Evolutionary conservation across 2,888 invertebrate genomes (phyloP).

Genomic region (Sphaerophoria taeniata): DNA sequence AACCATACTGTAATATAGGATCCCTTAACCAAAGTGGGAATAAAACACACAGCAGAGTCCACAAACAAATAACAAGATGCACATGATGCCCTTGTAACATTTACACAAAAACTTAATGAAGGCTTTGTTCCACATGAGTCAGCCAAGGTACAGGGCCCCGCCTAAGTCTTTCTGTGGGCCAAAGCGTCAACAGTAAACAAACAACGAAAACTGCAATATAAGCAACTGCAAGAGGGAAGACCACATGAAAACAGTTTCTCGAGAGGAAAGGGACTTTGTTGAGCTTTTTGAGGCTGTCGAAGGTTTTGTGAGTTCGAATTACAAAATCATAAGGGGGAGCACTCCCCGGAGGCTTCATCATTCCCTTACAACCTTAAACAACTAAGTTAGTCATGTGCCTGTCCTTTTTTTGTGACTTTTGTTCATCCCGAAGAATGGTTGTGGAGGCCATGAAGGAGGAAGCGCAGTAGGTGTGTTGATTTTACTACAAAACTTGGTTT

Average conservation of each 20-base stretch:
- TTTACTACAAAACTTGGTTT: slow-evolving; percentile 63
- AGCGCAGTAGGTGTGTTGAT: slow-evolving; percentile 46
- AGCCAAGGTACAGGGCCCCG: not conserved
- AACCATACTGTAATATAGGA: too few species aligned
- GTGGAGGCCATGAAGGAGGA: not conserved
- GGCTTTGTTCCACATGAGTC: slow-evolving; percentile 7
- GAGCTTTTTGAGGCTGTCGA: slow-evolving; percentile 36
- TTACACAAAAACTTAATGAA: slow-evolving; percentile 33
- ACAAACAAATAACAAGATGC: slow-evolving; percentile 1
- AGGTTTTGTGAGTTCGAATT: too few species aligned
- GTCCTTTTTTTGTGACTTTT: slow-evolving; percentile 20
- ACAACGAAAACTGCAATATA: slow-evolving; percentile 56
- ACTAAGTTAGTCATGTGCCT: slow-evolving; percentile 54
- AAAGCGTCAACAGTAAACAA: not conserved
- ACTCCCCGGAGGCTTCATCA: slow-evolving; percentile 9
- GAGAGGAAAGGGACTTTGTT: too few species aligned
- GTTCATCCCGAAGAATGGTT: slow-evolving; percentile 45
- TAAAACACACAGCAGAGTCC: too few species aligned
- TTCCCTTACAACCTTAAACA: slow-evolving; percentile 41
- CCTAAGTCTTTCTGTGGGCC: not conserved
- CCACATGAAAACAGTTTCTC: slow-evolving; percentile 22
- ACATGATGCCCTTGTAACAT: slow-evolving; percentile 33
- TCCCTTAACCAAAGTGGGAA: too few species aligned
- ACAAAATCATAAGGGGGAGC: slow-evolving; percentile 23
- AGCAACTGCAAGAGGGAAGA: slow-evolving; percentile 47